Conservation (phyloP, 1,140 invertebrate genomes). For the Drosophila subobscura region DNA sequence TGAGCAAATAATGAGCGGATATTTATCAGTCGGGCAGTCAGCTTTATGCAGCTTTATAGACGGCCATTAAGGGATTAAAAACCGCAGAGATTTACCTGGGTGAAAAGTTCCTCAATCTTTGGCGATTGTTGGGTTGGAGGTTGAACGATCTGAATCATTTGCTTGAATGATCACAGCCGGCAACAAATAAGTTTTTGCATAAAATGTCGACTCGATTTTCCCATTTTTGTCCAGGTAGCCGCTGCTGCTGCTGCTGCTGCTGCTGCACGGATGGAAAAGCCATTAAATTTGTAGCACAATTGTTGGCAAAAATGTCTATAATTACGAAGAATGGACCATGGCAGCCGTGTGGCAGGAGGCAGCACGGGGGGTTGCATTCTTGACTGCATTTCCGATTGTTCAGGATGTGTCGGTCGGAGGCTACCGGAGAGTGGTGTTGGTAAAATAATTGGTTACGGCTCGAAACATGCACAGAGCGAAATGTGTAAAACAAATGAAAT, state of each 20-base stretch:
- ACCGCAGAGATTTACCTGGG: constrained; percentile 41
- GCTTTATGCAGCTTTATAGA: constrained; percentile 62
- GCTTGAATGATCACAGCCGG: constrained; percentile 38
- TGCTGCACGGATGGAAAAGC: constrained; percentile 60
- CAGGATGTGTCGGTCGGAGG: constrained; percentile 44
- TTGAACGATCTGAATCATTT: constrained; percentile 31
- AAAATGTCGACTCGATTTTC: constrained; percentile 26
- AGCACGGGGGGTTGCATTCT: constrained; percentile 49
- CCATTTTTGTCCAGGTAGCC: no score
- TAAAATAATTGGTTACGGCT: constrained; percentile 76
- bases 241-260: no score
- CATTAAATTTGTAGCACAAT: constrained; percentile 77
- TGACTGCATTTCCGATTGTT: constrained; percentile 70
- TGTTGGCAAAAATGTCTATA: constrained; percentile 74
- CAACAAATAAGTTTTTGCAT: constrained; percentile 19
- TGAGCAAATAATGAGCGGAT: constrained; percentile 43
- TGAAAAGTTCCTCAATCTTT: constrained; percentile 37
- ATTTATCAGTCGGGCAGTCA: constrained; percentile 64
- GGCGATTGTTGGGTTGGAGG: constrained; percentile 2
- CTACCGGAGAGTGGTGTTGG: constrained; percentile 56
- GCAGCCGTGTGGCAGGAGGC: constrained; percentile 5
- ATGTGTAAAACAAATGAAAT: constrained; percentile 44
- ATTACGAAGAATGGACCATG: constrained; percentile 61
- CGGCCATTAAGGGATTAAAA: constrained; percentile 75
- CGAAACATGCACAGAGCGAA: constrained; percentile 39